Evolutionary conservation across 2,113 vertebrate species (phyloP).

Genomic region (Mixornis gularis): DNA sequence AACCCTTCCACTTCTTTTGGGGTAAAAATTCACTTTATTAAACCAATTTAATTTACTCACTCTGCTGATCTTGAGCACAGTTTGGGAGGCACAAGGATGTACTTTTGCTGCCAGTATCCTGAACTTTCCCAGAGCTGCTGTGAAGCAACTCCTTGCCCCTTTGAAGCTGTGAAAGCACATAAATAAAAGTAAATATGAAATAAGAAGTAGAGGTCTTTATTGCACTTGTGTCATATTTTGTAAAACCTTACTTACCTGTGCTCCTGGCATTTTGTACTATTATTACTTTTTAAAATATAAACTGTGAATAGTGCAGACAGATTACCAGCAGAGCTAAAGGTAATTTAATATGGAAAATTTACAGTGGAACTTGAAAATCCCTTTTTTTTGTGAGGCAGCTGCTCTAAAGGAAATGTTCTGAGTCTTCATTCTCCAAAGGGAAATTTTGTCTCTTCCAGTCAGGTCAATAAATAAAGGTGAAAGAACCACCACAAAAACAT

Average conservation of each 20-base stretch:
- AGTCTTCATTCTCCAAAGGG: constrained; percentile 20
- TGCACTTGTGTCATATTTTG: not conserved
- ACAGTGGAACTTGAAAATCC: not conserved
- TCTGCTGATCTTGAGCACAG: not conserved
- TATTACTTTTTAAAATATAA: constrained; percentile 18
- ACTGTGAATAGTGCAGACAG: not conserved
- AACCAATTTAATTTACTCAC: not conserved
- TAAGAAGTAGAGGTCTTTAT: not conserved
- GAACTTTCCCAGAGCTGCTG: not conserved
- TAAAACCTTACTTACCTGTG: not conserved
- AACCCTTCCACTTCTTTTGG: not conserved
- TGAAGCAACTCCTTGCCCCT: not conserved
- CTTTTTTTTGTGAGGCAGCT: not conserved
- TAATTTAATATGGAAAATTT: constrained; percentile 15
- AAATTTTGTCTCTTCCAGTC: constrained; percentile 36
- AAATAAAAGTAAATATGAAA: not conserved
- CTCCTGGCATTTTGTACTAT: not conserved
- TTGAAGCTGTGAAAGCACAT: not conserved
- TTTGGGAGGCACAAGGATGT: not conserved
- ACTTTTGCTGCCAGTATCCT: not conserved
- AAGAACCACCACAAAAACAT: constrained; percentile 25
- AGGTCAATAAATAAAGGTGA: constrained; percentile 47
- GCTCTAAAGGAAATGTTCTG: not conserved
- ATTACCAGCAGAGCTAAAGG: not conserved
- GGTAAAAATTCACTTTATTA: not conserved